Conservation (phyloP, 2,797 vertebrate species). For the Gastrophryne carolinensis region DNA sequence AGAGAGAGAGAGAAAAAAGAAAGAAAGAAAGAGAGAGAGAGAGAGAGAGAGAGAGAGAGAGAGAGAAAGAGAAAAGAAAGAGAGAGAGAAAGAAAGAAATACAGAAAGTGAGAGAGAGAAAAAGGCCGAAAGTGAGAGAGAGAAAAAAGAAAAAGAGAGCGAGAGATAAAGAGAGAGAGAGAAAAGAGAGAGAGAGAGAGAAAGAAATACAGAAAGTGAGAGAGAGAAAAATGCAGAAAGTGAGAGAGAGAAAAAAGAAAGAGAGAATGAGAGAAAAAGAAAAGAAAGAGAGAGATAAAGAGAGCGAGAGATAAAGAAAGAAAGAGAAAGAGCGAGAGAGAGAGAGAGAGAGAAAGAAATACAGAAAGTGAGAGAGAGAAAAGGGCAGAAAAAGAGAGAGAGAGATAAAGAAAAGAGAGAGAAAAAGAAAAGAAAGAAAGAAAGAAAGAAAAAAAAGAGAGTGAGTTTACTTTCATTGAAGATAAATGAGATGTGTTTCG, state of each 20-base stretch:
- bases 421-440: neutral
- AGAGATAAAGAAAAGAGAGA: neutral
- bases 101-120: neutral
- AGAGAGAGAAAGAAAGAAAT: neutral
- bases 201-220: too few species aligned
- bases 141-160: neutral
- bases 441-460: neutral
- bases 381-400: neutral
- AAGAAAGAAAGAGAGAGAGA: neutral
- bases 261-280: neutral
- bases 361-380: neutral
- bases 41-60: neutral
- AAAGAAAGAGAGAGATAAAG: too few species aligned
- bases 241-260: neutral
- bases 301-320: neutral
- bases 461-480: too few species aligned
- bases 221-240: neutral
- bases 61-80: neutral
- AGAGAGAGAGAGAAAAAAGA: neutral
- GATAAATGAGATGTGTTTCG: too few species aligned
- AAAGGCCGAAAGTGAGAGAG: neutral
- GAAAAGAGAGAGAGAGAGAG: neutral
- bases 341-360: neutral
- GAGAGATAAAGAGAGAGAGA: too few species aligned
- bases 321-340: neutral